Evolutionary conservation across 2,113 vertebrate species (phyloP), one percentile per base, ranked within the genome.

Genomic region (Pardalotus punctatus): DNA sequence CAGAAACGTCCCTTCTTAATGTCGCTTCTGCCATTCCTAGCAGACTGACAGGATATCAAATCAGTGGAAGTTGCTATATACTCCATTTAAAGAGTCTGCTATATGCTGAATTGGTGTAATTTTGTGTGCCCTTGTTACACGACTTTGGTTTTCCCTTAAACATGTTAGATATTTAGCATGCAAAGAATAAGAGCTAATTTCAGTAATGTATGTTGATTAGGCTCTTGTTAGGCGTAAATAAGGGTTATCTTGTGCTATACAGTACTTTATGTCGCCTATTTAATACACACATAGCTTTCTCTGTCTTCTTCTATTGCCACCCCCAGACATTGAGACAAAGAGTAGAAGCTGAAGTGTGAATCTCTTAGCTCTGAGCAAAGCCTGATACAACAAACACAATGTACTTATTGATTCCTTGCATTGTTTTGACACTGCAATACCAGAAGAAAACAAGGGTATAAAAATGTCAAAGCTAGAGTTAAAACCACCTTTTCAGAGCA

Each of bases 131-230:
- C 33, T 96, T 90, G 70, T 85, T 91, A 69, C 42, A 48, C 8
- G 40, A 16, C 54, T 94, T 88, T 54, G 62, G 36, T 70, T 96
- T 96, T 65, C 50, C 47, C 38, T 82, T 95, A 85, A 87, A 91
- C 66, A 11, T 1, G 14, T 79, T 79, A 69, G 40, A 9, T 94
- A 91, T 72, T 96, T 91, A 90, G 70, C 78, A 80, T 62, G 78
- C 47, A 70, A 86, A 97, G 88, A 94, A 94, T 85, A 81, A 85
- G 84, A 95, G 50, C 81, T 95, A 85, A 96, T 95, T 96, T 86
- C 92, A 60, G 67, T 71, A 87, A 86, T 36, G n/a, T 83, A 81
- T 83, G 90, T 81, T 96, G 92, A 94, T 96, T 92, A 86, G 72
- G 51, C 88, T 91, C 93, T 97, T 96, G 93, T 96, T 92, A 88